Evolutionary conservation across 2,888 invertebrate species (phyloP), one percentile per base, ranked within the genome.

Genomic region (Drosophila crucigera): DNA sequence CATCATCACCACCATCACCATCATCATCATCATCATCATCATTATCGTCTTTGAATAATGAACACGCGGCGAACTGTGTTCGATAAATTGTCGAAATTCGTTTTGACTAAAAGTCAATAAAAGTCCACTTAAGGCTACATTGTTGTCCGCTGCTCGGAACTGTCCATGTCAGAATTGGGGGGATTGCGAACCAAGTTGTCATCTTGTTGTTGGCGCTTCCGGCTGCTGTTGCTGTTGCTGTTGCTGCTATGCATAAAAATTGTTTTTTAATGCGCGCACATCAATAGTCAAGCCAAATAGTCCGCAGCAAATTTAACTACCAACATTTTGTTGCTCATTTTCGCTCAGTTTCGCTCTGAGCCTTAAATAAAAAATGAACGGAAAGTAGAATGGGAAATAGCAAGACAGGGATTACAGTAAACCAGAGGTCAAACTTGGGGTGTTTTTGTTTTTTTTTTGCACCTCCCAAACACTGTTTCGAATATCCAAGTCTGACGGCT

Each of bases 81-180:
- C 87, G 86, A 87, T 87, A 90, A 87, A 87, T 88, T 87, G 88
- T 83, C 89, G 76, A 88, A 87, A 90, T 87, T 87, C 90, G 87
- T 89, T 87, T 85, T 87, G 87, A 90, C 87, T 87, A 89, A 88
- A 87, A 87, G 87, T 87, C 87, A 87, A 87, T 87, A 87, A 87
- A 87, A 87, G 87, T 88, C 87, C 90, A 87, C 87, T 87, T 87
- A 87, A 90, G 87, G 86, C 88, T 84, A 87, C 85, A 89, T 85
- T 85, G 85, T 85, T 87, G 90, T 80, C 68, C 78, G 72, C 62
- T 66, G 66, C 30, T 60, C 70, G 62, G 60, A 68, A 71, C 72
- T 71, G 68, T 68, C 71, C 78, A 66, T 64, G 58, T 63, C 55
- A 14, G 22, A 31, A 53, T 54, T 66, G 39, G 41, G 49, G 22